phyloP scores from a whole-genome alignment of 1,140 invertebrate genomes.

The Temnothorax curvispinosus region DNA sequence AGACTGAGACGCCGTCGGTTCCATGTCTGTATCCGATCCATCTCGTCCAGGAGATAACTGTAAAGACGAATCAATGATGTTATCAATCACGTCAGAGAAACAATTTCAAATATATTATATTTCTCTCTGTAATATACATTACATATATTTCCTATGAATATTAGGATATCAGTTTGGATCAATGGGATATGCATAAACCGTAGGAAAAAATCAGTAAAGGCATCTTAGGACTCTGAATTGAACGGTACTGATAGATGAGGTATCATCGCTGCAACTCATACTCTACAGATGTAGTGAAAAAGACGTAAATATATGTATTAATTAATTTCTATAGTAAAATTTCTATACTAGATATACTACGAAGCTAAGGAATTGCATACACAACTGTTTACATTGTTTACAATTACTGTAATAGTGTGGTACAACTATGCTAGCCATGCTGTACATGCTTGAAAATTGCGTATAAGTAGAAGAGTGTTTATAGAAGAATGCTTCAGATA shows the following conservation, averaged over 20 bases:
- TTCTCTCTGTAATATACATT: conserved; percentile 19
- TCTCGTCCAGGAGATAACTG: conserved; percentile 92
- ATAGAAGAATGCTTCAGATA: not conserved
- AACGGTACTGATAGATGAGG: conserved; percentile 56
- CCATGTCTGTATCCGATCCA: conserved; percentile 92
- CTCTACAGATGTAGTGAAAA: conserved; percentile 60
- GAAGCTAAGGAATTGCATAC: conserved; percentile 1
- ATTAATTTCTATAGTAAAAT: conserved; percentile 28
- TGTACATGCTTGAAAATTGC: conserved; percentile 47
- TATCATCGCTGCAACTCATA: conserved; percentile 64
- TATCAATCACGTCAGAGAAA: not conserved
- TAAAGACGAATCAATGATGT: conserved; percentile 31
- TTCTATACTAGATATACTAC: not conserved
- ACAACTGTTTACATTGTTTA: conserved; percentile 14
- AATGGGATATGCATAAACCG: conserved; percentile 28
- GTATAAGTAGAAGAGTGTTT: not conserved
- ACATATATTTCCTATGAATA: conserved; percentile 55
- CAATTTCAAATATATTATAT: not conserved
- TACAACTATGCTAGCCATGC: conserved; percentile 33
- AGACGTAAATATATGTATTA: not conserved
- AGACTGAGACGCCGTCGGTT: conserved; percentile 94
- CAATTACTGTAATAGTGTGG: not conserved
- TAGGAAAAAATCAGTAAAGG: conserved; percentile 36
- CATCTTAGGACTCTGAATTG: conserved; percentile 54
- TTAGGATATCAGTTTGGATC: conserved; percentile 45